Conservation (phyloP, 2,797 vertebrate genomes). For the Mormyrus hasselquistii region DNA sequence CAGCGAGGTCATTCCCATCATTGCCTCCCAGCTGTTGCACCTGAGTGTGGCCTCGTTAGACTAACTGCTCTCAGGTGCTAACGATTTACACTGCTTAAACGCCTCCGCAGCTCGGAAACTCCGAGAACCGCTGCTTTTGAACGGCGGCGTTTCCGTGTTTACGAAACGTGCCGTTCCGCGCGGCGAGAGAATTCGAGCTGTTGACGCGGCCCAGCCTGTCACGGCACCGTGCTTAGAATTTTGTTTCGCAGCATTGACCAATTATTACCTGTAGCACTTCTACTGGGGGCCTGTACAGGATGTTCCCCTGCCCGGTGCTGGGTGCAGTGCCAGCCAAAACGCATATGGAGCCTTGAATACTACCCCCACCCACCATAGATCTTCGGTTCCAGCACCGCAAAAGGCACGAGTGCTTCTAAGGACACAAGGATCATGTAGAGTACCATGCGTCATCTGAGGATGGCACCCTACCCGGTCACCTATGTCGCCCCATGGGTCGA, state of each 20-base stretch:
- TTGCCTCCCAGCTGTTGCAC: slow-evolving; percentile 6
- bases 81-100: not conserved
- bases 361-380: not conserved
- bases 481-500: not conserved
- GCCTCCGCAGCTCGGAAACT: not conserved
- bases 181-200: not conserved
- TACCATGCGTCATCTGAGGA: not conserved
- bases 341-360: not conserved
- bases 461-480: not conserved
- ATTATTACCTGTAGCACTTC: not conserved
- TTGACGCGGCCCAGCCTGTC: not conserved
- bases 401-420: not conserved
- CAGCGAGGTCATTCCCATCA: not conserved
- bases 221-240: not conserved
- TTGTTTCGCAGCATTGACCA: not conserved
- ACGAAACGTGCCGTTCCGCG: not conserved
- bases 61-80: not conserved
- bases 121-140: not conserved
- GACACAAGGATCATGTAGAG: not conserved
- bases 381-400: not conserved
- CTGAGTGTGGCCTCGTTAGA: not conserved
- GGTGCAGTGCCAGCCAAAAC: not conserved
- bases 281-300: not conserved
- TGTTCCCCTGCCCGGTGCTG: not conserved
- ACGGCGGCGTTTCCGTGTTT: not conserved